Evolutionary conservation across 1,140 invertebrate genomes (phyloP).

Genomic region (Pseudomyrmex pallidus): DNA sequence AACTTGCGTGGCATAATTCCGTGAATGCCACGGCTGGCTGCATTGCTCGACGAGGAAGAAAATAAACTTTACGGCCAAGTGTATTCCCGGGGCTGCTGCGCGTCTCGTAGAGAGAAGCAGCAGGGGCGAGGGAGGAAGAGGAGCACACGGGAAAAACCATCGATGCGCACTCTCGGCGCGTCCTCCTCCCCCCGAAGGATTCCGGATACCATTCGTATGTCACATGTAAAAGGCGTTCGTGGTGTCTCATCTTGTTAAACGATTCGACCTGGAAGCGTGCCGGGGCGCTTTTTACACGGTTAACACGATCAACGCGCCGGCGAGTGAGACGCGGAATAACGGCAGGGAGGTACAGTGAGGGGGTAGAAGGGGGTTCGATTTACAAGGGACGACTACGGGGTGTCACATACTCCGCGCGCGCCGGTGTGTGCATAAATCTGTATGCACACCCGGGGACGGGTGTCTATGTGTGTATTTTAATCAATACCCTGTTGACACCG

Average conservation of each 20-base stretch:
- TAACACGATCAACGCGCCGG: slow-evolving; percentile 49
- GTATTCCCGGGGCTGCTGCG: slow-evolving; percentile 20
- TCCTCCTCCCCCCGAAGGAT: not conserved
- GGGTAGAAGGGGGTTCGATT: slow-evolving; percentile 53
- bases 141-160: not conserved
- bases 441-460: not conserved
- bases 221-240: not conserved
- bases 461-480: slow-evolving; percentile 73
- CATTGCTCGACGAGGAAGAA: slow-evolving; percentile 53
- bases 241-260: slow-evolving; percentile 54
- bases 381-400: slow-evolving; percentile 67
- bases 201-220: not conserved
- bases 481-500: slow-evolving; percentile 76
- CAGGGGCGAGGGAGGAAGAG: not conserved
- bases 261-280: slow-evolving; percentile 64
- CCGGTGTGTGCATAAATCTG: slow-evolving; percentile 66
- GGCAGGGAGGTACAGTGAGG: not conserved
- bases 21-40: slow-evolving; percentile 49
- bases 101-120: not conserved
- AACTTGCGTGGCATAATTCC: slow-evolving; percentile 54
- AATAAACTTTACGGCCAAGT: slow-evolving; percentile 55
- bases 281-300: slow-evolving; percentile 62
- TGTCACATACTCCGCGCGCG: slow-evolving; percentile 50
- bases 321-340: not conserved
- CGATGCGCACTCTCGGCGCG: slow-evolving; percentile 19